These are phyloP conservation scores for Lithosia quadra DNA, from an alignment of 2,888 invertebrate species.

Conservation along the genomic window DNA sequence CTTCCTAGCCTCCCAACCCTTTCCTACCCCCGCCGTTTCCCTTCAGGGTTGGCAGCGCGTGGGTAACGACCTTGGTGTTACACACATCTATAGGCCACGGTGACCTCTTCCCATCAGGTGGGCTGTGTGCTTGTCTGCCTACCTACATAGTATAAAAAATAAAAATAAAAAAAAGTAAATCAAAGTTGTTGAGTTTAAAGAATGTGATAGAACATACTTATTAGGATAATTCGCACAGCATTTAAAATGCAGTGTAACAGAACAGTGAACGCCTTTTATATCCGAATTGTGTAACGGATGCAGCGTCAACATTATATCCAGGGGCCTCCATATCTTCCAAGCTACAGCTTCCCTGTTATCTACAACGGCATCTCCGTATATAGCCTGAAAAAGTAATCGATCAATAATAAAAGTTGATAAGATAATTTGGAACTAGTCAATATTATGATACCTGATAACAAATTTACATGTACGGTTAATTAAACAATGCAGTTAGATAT, in stretches of 20 bases:
- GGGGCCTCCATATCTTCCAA: constrained; percentile 90
- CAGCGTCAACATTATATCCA: constrained; percentile 91
- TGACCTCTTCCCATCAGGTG: too few species aligned
- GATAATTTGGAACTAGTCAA: background rate
- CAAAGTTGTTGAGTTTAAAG: too few species aligned
- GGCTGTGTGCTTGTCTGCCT: too few species aligned
- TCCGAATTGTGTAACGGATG: constrained; percentile 92
- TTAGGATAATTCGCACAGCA: constrained; percentile 94
- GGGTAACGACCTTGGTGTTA: too few species aligned
- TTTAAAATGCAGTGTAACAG: constrained; percentile 91
- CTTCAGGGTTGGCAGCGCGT: too few species aligned
- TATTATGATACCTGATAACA: background rate
- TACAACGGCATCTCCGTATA: constrained; percentile 90
- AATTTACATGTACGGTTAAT: background rate
- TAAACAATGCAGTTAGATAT: background rate
- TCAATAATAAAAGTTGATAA: constrained; percentile 10
- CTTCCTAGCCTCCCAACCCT: too few species aligned
- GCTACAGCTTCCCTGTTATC: constrained; percentile 88
- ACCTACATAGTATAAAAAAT: background rate
- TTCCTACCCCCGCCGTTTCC: too few species aligned
- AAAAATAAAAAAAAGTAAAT: background rate
- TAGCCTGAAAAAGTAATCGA: constrained; percentile 86
- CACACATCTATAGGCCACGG: too few species aligned
- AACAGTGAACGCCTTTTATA: constrained; percentile 89
- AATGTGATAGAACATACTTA: constrained; percentile 88